Conservation (phyloP, 1,140 invertebrate genomes). For the Meloidogyne hapla region DNA sequence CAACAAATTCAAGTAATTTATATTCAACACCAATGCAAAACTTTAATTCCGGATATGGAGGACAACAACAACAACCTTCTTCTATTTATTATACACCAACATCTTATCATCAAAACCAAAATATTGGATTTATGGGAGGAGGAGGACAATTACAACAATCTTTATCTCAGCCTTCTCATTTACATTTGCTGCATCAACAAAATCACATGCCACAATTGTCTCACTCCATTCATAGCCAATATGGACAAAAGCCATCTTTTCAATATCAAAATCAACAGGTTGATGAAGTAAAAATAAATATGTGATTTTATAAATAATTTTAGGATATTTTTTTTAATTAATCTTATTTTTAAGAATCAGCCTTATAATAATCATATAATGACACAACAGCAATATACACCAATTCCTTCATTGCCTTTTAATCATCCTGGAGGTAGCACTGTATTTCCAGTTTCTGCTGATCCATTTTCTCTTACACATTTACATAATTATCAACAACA, state of each 20-base stretch:
- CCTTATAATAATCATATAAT: neutral
- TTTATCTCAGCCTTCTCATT: constrained; percentile 34
- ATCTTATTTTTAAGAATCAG: neutral
- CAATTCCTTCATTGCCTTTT: constrained; percentile 17
- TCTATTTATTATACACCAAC: neutral
- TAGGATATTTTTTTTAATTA: no score
- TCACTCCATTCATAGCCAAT: constrained; percentile 29
- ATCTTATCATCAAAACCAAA: constrained; percentile 12
- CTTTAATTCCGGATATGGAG: neutral
- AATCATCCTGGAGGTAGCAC: constrained; percentile 1
- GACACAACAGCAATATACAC: constrained; percentile 7
- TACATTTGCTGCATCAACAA: constrained; percentile 45
- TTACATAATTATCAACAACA: constrained; percentile 6
- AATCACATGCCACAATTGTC: constrained; percentile 38
- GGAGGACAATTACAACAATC: constrained; percentile 31
- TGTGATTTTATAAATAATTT: neutral
- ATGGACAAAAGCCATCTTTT: constrained; percentile 19
- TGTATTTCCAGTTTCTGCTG: neutral
- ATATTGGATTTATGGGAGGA: neutral
- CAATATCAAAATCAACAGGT: constrained; percentile 19
- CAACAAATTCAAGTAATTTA: constrained; percentile 1
- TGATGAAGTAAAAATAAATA: neutral
- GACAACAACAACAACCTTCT: constrained; percentile 19
- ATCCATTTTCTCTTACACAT: constrained; percentile 1
- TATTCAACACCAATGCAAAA: constrained; percentile 9